Conservation (phyloP, 2,797 vertebrate genomes). For the Pitangus sulphuratus region DNA sequence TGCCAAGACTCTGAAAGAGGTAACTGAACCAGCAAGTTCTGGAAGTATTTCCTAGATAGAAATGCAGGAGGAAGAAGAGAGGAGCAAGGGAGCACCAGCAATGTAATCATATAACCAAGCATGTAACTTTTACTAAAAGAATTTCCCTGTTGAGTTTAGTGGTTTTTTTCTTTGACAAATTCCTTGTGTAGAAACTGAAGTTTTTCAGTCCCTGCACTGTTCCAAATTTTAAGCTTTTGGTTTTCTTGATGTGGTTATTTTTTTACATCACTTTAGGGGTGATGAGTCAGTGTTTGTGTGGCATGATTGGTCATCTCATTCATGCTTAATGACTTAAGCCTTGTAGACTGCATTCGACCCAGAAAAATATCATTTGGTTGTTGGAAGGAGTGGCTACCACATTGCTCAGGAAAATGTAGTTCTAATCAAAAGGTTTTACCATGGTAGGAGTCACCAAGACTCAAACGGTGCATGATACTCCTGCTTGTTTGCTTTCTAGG, state of each 20-base stretch:
- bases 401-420: neutral
- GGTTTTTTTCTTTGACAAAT: neutral
- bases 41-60: conserved; percentile 7
- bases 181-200: neutral
- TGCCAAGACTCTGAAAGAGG: neutral
- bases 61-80: neutral
- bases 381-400: neutral
- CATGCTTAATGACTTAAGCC: neutral
- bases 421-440: neutral
- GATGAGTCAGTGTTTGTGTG: rapidly evolving
- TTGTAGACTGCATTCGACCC: neutral
- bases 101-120: neutral
- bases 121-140: neutral
- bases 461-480: neutral
- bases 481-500: neutral
- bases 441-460: neutral
- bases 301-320: neutral
- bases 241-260: conserved; percentile 16
- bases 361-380: neutral
- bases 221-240: neutral
- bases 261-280: neutral
- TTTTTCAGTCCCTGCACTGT: neutral
- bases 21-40: neutral
- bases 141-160: neutral
- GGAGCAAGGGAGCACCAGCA: neutral